Evolutionary conservation across 2,797 vertebrate genomes (phyloP).

Genomic region (Vespertilio murinus): DNA sequence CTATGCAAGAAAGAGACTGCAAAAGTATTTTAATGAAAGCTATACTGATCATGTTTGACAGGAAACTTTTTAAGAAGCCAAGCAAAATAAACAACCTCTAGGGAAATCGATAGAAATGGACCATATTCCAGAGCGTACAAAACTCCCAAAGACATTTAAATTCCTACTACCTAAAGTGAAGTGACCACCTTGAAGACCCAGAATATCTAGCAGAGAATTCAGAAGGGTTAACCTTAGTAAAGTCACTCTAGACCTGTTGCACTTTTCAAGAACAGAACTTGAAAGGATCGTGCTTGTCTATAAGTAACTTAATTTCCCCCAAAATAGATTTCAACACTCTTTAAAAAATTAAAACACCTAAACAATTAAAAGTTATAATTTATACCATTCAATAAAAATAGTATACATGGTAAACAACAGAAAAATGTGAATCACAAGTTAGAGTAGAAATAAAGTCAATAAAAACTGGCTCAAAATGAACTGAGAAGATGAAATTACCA

Average conservation of each 20-base stretch:
- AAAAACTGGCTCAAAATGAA: not conserved
- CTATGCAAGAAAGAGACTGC: not conserved
- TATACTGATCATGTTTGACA: not conserved
- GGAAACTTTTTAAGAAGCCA: not conserved
- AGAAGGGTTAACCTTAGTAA: not conserved
- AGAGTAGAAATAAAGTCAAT: not conserved
- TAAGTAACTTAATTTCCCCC: not conserved
- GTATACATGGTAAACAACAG: not conserved
- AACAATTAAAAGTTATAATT: not conserved
- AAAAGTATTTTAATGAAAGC: not conserved
- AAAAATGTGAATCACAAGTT: not conserved
- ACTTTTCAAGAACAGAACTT: not conserved
- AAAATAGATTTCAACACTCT: not conserved
- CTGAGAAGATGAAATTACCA: not conserved
- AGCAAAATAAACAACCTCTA: not conserved
- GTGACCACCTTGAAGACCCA: not conserved
- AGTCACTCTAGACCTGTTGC: not conserved
- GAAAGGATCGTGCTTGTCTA: not conserved
- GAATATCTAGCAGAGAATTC: not conserved
- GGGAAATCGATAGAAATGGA: not conserved
- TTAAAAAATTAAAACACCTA: not conserved
- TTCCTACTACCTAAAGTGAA: not conserved
- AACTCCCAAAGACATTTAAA: not conserved
- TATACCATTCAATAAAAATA: not conserved
- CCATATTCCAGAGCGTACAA: not conserved